A percentile compares a stretch with the other conserved stretches of the same genome.
Evolutionary conservation across 2,113 vertebrate genomes (phyloP).

Genomic region (Perognathus longimembris): DNA sequence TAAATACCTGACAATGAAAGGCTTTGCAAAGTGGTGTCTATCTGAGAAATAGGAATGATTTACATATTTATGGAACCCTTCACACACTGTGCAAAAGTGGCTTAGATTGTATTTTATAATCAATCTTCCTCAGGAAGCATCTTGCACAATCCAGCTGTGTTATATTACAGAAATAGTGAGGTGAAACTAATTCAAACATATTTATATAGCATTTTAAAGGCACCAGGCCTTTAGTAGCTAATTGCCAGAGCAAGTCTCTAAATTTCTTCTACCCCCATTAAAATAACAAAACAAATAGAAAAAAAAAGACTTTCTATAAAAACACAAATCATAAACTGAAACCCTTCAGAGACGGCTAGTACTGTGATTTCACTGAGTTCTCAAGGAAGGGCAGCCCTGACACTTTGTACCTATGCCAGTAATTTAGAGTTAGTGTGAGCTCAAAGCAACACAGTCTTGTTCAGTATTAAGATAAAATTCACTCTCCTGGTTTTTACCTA

Average conservation of each 20-base stretch:
- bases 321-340: background rate
- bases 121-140: background rate
- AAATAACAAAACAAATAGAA: background rate
- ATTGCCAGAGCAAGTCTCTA: background rate
- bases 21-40: background rate
- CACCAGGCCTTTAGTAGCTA: background rate
- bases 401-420: background rate
- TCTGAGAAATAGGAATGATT: background rate
- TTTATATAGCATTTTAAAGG: background rate
- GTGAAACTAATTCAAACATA: background rate
- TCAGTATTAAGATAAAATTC: background rate
- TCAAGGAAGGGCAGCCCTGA: background rate
- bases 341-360: background rate
- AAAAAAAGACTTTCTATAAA: background rate
- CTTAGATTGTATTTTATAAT: background rate
- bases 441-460: background rate
- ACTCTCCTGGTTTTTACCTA: background rate
- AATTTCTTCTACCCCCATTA: background rate
- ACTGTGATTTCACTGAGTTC: background rate
- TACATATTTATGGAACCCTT: background rate
- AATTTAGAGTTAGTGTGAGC: background rate
- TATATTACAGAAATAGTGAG: background rate
- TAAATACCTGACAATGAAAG: background rate
- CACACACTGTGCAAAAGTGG: background rate
- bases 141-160: background rate